Evolutionary conservation across 2,888 invertebrate species (phyloP), one percentile per base, ranked within the genome.

Genomic region (Drosophila leonis): DNA sequence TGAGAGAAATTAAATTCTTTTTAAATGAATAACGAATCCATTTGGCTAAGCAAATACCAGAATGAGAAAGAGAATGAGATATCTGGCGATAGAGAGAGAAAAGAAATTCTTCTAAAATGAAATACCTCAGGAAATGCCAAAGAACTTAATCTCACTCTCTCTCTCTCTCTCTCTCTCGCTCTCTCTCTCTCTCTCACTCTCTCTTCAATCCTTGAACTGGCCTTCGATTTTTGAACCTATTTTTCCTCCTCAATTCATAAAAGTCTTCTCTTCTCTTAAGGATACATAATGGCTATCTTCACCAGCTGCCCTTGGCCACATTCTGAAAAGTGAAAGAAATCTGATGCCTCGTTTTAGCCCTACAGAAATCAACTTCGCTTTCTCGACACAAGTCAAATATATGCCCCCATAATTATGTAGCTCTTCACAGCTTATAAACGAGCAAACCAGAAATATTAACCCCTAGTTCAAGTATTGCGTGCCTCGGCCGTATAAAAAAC

Each of bases 391-490:
- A 29, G 35, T 44, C 24, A 51, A 56, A 65, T 60, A 56, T 39
- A 46, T 61, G 74, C 24, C 52, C 52, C 29, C 42, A 48, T 64
- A 65, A 60, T 65, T 65, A 72, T 69, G 46, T 33, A 35, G 63
- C 49, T 67, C 72, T 78, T 76, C 79, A 72, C 66, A 61, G 83
- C 41, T 64, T 65, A 61, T 73, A 65, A 78, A 63, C 48, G 39
- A 10, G 39, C 51, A 54, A 66, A 44, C 39, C 62, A 67, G 55
- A 44, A 52, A 57, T 60, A 64, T 79, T 78, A 84, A 67, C 80
- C 82, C 82, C 77, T 65, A 77, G 77, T 77, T 74, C 72, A 72
- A 65, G 70, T 59, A 82, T 84, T 67, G 82, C 82, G 84, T 82
- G 82, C 35, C 46, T 20, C 18, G 55, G 59, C 49, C 44, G 55